These are phyloP conservation scores for Sympetrum striolatum DNA, from an alignment of 2,888 invertebrate genomes.

Conservation along the genomic window DNA sequence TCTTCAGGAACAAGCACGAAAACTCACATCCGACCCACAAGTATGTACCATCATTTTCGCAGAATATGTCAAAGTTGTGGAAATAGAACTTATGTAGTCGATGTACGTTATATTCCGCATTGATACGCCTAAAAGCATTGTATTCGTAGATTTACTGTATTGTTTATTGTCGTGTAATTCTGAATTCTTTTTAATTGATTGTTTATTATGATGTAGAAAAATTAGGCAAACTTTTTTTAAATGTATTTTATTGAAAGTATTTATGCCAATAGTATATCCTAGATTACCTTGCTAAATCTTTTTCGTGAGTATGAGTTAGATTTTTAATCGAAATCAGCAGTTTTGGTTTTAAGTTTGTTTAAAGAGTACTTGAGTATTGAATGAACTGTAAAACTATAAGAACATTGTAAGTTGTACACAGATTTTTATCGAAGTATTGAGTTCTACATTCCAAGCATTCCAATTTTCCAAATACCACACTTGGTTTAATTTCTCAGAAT, in stretches of 20 bases:
- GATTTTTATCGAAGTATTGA: no score
- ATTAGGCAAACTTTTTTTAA: not conserved
- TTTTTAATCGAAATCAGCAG: no score
- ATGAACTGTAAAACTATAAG: no score
- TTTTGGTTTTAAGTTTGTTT: no score
- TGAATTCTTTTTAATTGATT: not conserved
- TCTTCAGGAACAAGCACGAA: slow-evolving; percentile 31
- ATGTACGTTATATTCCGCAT: not conserved
- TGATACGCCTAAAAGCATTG: not conserved
- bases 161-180: not conserved
- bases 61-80: not conserved
- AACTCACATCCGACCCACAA: slow-evolving; percentile 31
- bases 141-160: not conserved
- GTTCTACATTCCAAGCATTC: no score
- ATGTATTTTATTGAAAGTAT: not conserved
- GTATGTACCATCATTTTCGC: slow-evolving; percentile 35
- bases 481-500: no score
- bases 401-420: no score
- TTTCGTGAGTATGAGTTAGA: no score
- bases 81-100: not conserved
- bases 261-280: not conserved
- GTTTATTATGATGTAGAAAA: not conserved
- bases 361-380: no score
- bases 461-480: no score
- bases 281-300: not conserved